Percentiles rank a stretch among this genome's conserved stretches.
Conservation (phyloP, 1,140 invertebrate genomes). For the Laupala kohalensis region DNA sequence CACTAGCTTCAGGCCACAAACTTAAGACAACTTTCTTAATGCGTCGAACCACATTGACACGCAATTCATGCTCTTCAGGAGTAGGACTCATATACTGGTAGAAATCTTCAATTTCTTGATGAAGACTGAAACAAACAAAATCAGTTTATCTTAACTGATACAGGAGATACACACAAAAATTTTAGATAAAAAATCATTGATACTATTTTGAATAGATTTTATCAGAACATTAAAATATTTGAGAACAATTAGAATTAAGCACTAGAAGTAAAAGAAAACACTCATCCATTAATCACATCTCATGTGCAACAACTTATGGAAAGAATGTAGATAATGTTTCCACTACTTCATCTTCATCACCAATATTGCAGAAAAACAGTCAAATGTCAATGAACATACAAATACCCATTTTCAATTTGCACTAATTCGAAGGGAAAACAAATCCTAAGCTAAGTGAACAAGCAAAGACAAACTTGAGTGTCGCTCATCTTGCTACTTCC, state of each 20-base stretch:
- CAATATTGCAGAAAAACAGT: not conserved
- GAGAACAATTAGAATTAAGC: too few species aligned
- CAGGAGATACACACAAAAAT: conserved; percentile 7
- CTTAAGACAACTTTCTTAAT: conserved; percentile 75
- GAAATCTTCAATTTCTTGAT: conserved; percentile 95
- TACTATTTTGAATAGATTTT: too few species aligned
- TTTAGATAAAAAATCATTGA: too few species aligned
- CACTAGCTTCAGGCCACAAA: conserved; percentile 80
- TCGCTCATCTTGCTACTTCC: too few species aligned
- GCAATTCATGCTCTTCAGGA: conserved; percentile 72
- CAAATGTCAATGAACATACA: not conserved
- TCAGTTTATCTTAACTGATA: not conserved
- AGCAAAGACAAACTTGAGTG: too few species aligned
- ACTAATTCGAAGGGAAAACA: not conserved
- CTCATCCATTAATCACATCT: too few species aligned
- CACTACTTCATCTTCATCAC: not conserved
- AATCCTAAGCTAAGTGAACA: not conserved
- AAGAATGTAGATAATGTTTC: too few species aligned
- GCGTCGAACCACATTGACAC: conserved; percentile 71
- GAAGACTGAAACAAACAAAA: conserved; percentile 48
- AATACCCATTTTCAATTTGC: not conserved
- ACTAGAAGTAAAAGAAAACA: too few species aligned
- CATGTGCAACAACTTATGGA: too few species aligned
- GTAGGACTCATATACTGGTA: conserved; percentile 87
- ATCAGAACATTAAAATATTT: too few species aligned